phyloP scores from a whole-genome alignment of 2,888 invertebrate genomes.

The Acanthosepion esculentum region DNA sequence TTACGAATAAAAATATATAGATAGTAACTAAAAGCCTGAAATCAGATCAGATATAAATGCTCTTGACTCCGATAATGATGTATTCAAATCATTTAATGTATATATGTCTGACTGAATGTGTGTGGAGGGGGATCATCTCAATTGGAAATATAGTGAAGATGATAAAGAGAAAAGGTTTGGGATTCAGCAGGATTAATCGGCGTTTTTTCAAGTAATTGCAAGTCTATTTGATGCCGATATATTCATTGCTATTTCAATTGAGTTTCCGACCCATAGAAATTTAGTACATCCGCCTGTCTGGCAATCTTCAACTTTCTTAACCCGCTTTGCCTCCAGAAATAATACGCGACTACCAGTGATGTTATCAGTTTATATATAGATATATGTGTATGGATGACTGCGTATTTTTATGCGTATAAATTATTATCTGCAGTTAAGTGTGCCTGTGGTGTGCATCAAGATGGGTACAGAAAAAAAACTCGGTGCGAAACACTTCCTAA shows the following conservation, averaged over 20 bases:
- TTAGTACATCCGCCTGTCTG: not conserved
- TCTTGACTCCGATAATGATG: too few species aligned
- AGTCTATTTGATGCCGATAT: not conserved
- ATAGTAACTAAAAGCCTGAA: too few species aligned
- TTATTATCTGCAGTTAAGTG: not conserved
- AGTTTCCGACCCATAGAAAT: constrained; percentile 33
- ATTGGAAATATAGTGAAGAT: too few species aligned
- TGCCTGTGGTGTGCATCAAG: too few species aligned
- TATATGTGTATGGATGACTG: not conserved
- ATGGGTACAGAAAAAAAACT: too few species aligned
- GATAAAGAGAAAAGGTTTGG: not conserved
- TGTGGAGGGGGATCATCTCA: not conserved
- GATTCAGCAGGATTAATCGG: not conserved
- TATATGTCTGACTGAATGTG: not conserved
- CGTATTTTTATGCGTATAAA: not conserved
- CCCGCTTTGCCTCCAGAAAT: not conserved
- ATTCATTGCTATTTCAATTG: not conserved
- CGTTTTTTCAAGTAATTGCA: not conserved
- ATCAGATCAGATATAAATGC: too few species aligned
- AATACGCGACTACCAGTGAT: not conserved
- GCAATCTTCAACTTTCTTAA: not conserved
- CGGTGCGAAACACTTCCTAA: too few species aligned
- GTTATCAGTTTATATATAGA: not conserved
- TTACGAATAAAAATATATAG: too few species aligned
- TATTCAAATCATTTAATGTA: too few species aligned